Percentiles rank a stretch among this genome's conserved stretches.
phyloP scores from a whole-genome alignment of 1,140 invertebrate species.

The Brachystomella parvula region DNA sequence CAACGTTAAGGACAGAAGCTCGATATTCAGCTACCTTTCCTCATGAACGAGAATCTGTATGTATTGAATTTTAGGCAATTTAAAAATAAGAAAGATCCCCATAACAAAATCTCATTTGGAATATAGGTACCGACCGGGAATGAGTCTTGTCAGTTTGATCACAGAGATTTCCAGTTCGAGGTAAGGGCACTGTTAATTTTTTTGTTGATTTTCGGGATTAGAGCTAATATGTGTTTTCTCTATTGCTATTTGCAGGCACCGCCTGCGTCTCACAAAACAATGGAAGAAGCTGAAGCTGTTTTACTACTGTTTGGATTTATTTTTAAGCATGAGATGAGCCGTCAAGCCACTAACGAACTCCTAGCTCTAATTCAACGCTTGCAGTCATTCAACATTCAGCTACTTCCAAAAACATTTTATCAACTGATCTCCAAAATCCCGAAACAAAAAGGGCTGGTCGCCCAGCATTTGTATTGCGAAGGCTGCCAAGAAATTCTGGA shows the following conservation, averaged over 20 bases:
- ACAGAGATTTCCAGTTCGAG: neutral
- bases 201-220: neutral
- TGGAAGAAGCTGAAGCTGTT: neutral
- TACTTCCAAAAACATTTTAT: neutral
- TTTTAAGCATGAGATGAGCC: slow-evolving; percentile 7
- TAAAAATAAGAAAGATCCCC: too few species aligned
- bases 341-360: slow-evolving; percentile 1
- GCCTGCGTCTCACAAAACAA: neutral
- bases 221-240: neutral
- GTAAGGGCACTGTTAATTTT: neutral
- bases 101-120: neutral
- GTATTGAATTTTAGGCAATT: too few species aligned
- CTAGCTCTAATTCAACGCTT: slow-evolving; percentile 4
- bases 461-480: slow-evolving; percentile 9
- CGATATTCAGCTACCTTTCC: too few species aligned
- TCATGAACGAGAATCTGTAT: too few species aligned
- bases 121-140: neutral
- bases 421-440: neutral
- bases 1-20: too few species aligned
- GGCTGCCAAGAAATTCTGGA: slow-evolving; percentile 9
- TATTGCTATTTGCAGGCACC: neutral
- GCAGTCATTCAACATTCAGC: neutral
- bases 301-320: slow-evolving; percentile 9
- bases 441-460: neutral
- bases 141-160: neutral